Evolutionary conservation across 2,888 invertebrate genomes (phyloP), one percentile per base, ranked within the genome.

Genomic region (Rhagonycha lutea): DNA sequence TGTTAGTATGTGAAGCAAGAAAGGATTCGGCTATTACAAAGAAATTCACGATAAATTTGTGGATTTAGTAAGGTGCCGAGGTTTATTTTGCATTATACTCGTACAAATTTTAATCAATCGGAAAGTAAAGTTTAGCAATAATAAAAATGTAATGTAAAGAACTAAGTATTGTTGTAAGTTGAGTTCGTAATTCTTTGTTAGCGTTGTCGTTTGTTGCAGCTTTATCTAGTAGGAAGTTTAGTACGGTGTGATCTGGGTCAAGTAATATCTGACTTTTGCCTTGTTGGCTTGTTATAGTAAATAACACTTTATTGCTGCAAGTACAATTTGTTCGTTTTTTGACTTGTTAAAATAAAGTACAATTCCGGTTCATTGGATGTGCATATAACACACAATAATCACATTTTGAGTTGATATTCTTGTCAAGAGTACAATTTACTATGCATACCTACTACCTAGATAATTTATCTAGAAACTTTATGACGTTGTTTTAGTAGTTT

Each of bases 181-280:
- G 47, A 47, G 62, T 76, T 74, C 70, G 75, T 77, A 77, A 77
- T 75, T 77, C 69, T 77, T 72, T 69, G 75, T 79, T 79, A 79
- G 76, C 70, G 78, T 76, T 76, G 71, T 26, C 75, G 70, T 77
- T 70, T 69, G 72, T 68, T 74, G 75, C 73, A 76, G 73, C 77
- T 71, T 73, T 77, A 47, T 47, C 75, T 63, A 73, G 47, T 72
- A 63, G 63, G 32, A 70, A 75, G 72, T 69, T 73, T 74, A 74
- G 68, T 74, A 65, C 70, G 65, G 68, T 68, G 72, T 68, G 72
- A 72, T 72, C 68, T 72, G 23, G 68, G 62, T 26, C 72, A 69
- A 75, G 18, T 60, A 47, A 70, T 65, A 68, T 61, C 62, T 28
- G 62, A 47, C 24, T 70, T 61, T 32, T 74, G 60, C 74, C 24